Conservation (phyloP, 2,113 vertebrate genomes). For the Strix aluco region DNA sequence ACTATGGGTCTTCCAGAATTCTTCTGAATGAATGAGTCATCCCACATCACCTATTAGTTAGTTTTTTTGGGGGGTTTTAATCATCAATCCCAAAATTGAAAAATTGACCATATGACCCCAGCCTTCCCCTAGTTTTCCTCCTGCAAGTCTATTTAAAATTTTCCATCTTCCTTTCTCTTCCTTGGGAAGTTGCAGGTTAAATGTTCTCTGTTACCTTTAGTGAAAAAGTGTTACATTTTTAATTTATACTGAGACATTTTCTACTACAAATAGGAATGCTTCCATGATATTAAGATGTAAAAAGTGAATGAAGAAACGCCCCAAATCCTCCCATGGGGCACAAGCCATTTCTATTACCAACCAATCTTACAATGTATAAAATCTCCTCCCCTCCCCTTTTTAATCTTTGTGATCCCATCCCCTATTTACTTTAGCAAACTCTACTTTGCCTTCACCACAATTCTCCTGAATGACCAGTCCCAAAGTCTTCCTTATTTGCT, state of each 20-base stretch:
- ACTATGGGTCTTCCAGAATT: not conserved
- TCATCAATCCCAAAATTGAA: not conserved
- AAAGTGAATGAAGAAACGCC: not conserved
- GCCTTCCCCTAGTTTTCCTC: not conserved
- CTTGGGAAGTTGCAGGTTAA: not conserved
- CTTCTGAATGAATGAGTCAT: not conserved
- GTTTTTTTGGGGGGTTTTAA: not conserved
- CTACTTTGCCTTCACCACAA: not conserved
- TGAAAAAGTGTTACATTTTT: not conserved
- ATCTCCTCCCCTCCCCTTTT: accelerated
- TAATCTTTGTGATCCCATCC: not conserved
- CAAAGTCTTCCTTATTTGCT: not conserved
- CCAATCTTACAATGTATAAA: not conserved
- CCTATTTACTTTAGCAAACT: not conserved
- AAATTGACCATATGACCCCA: not conserved
- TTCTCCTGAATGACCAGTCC: not conserved
- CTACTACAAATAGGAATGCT: not conserved
- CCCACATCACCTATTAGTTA: not conserved
- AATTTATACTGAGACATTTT: not conserved
- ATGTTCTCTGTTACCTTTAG: not conserved
- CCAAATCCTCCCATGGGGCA: not conserved
- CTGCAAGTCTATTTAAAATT: not conserved
- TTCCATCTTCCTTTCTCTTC: not conserved
- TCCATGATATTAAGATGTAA: not conserved
- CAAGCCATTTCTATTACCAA: not conserved